Conservation (phyloP, 1,140 invertebrate species). For the Lysiphlebus fabarum region DNA sequence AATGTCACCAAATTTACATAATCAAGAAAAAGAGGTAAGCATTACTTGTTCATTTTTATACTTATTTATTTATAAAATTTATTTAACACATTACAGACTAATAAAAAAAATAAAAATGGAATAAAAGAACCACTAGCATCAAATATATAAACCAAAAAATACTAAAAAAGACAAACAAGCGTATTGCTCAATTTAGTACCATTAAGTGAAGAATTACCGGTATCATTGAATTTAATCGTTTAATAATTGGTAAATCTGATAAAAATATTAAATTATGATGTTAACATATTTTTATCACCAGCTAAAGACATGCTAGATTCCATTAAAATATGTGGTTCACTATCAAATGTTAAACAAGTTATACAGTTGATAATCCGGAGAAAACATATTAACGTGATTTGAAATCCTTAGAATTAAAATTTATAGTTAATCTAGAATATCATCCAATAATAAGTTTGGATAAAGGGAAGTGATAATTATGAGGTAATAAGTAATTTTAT, state of each 20-base stretch:
- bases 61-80: background rate
- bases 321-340: slow-evolving; percentile 77
- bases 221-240: slow-evolving; percentile 88
- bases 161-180: slow-evolving; percentile 83
- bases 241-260: slow-evolving; percentile 91
- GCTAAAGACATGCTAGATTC: slow-evolving; percentile 71
- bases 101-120: slow-evolving; percentile 41
- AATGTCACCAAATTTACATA: slow-evolving; percentile 92
- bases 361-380: slow-evolving; percentile 79
- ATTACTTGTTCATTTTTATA: too few relatives aligned
- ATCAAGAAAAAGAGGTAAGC: too few relatives aligned
- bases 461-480: slow-evolving; percentile 74
- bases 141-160: slow-evolving; percentile 80
- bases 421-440: slow-evolving; percentile 84
- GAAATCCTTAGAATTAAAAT: slow-evolving; percentile 59
- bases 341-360: slow-evolving; percentile 79
- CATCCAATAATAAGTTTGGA: slow-evolving; percentile 89
- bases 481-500: slow-evolving; percentile 60
- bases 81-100: slow-evolving; percentile 30
- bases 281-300: slow-evolving; percentile 83
- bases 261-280: slow-evolving; percentile 83
- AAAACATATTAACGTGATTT: slow-evolving; percentile 77
- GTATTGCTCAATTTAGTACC: slow-evolving; percentile 79
- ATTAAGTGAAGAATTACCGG: slow-evolving; percentile 76
- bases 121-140: slow-evolving; percentile 52